Conservation (phyloP, 2,888 invertebrate genomes). For the Eudasyphora cyanicolor region DNA sequence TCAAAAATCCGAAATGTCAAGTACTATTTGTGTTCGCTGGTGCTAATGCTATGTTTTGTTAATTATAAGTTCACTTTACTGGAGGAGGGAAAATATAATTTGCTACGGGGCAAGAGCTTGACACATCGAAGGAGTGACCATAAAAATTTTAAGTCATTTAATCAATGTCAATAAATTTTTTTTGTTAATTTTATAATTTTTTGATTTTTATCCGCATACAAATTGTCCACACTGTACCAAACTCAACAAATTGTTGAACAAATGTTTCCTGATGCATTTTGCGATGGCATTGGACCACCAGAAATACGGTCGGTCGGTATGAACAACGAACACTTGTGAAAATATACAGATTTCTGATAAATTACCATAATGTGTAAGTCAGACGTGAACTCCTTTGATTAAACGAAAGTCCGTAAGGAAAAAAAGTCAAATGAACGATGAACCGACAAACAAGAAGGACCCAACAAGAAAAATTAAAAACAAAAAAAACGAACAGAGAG, state of each 20-base stretch:
- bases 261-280: background rate
- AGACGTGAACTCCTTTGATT: constrained; percentile 75
- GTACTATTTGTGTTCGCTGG: no score
- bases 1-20: no score
- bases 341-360: constrained; percentile 68
- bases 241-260: constrained; percentile 33
- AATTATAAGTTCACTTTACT: no score
- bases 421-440: constrained; percentile 9
- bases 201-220: no score
- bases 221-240: constrained; percentile 21
- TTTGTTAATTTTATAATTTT: no score
- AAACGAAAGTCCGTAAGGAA: constrained; percentile 62
- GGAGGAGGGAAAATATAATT: no score
- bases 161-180: no score
- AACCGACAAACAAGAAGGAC: background rate
- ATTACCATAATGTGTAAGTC: constrained; percentile 75
- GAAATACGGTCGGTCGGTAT: no score
- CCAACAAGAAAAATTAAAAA: constrained; percentile 2
- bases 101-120: no score
- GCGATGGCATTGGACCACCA: background rate
- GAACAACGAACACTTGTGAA: background rate
- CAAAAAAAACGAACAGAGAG: background rate
- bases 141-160: no score
- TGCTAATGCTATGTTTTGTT: no score
- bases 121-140: no score